These are phyloP conservation scores for Lethrus apterus DNA, from an alignment of 1,140 invertebrate genomes.

Conservation along the genomic window DNA sequence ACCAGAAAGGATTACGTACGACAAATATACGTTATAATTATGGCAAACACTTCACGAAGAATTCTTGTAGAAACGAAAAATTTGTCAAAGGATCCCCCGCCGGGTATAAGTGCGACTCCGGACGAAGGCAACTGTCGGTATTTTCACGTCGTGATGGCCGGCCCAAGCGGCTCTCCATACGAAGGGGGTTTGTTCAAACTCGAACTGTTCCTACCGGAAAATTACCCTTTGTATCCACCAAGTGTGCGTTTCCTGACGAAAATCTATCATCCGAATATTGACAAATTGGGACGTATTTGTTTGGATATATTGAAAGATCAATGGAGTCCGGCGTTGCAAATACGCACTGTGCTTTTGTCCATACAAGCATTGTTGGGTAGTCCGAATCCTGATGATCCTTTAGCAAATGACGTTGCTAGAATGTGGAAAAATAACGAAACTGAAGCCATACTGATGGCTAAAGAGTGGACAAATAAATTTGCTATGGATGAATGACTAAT, in stretches of 20 bases:
- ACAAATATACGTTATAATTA: no score
- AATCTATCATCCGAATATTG: conserved; percentile 79
- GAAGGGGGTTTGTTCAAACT: conserved; percentile 71
- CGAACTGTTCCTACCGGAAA: conserved; percentile 71
- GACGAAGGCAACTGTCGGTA: conserved; percentile 70
- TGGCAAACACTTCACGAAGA: conserved; percentile 26
- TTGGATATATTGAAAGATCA: conserved; percentile 77
- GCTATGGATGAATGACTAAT: conserved; percentile 34
- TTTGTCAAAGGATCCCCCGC: conserved; percentile 51
- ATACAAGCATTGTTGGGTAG: conserved; percentile 71
- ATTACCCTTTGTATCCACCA: conserved; percentile 72
- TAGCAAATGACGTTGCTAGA: conserved; percentile 65
- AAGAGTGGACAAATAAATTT: conserved; percentile 67
- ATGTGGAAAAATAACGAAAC: conserved; percentile 64
- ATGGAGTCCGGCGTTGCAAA: conserved; percentile 75
- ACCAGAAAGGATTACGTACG: no score
- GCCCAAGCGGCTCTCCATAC: conserved; percentile 59
- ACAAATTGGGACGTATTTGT: conserved; percentile 72
- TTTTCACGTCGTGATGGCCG: conserved; percentile 68
- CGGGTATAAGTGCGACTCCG: conserved; percentile 65
- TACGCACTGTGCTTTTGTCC: conserved; percentile 68
- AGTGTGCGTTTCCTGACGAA: conserved; percentile 73
- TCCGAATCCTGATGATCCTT: conserved; percentile 70
- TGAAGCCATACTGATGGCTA: conserved; percentile 69
- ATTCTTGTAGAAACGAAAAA: conserved; percentile 40